Evolutionary conservation across 2,797 vertebrate species (phyloP).

Genomic region (Rhabdophis nuchalis): DNA sequence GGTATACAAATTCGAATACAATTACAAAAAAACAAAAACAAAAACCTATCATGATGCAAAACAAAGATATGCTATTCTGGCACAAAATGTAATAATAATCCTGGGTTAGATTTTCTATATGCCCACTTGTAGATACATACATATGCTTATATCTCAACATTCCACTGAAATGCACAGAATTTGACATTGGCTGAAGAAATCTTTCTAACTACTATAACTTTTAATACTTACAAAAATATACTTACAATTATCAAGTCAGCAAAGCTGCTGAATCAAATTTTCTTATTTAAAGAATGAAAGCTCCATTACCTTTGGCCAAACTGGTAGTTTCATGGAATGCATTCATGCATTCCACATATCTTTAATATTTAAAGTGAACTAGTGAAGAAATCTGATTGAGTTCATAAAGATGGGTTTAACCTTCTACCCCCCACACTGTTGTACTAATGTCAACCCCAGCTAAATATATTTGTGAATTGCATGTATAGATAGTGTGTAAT

Average conservation of each 20-base stretch:
- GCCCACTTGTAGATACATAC: neutral
- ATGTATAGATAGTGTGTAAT: neutral
- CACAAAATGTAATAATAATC: neutral
- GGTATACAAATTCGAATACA: no score
- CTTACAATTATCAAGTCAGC: neutral
- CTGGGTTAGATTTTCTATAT: neutral
- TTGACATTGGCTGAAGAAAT: neutral
- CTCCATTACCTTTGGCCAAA: neutral
- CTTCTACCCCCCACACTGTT: neutral
- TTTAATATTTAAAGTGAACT: neutral
- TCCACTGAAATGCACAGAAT: neutral
- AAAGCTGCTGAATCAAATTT: neutral
- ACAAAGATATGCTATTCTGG: neutral
- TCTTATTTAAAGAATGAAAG: neutral
- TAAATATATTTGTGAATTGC: neutral
- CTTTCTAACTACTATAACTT: neutral
- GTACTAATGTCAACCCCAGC: neutral
- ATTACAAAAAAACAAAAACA: no score
- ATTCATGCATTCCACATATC: neutral
- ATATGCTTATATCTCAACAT: neutral
- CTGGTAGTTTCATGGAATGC: neutral
- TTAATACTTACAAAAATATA: neutral
- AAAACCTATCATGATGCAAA: conserved; percentile 11
- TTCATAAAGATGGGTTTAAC: neutral
- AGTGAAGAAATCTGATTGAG: neutral